These are phyloP conservation scores for Microplitis mediator DNA, from an alignment of 1,140 invertebrate species.

Conservation along the genomic window DNA sequence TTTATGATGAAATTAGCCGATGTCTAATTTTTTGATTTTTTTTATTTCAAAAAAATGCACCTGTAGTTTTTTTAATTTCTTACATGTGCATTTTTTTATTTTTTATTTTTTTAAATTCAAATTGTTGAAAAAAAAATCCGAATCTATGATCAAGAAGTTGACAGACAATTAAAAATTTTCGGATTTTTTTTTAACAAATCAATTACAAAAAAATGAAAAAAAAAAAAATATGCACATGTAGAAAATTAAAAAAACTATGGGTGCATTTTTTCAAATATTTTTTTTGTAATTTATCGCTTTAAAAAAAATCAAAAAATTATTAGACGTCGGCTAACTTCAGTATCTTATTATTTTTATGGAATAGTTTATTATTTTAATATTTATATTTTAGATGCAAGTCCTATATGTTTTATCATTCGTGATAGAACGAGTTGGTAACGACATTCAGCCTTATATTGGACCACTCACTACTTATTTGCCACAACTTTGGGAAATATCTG, in stretches of 20 bases:
- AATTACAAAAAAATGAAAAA: too few species aligned
- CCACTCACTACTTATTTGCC: constrained; percentile 84
- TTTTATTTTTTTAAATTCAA: too few species aligned
- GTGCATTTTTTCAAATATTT: neutral
- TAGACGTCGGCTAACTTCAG: too few species aligned
- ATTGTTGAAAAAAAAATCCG: too few species aligned
- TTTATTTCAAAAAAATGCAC: neutral
- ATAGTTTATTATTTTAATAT: constrained; percentile 16
- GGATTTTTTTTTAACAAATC: too few species aligned
- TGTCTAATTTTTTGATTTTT: constrained; percentile 7
- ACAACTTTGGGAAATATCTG: constrained; percentile 84
- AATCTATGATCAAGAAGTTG: too few species aligned
- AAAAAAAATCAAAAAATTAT: neutral
- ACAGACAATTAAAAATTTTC: too few species aligned
- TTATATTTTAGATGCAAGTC: constrained; percentile 77
- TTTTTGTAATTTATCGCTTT: neutral
- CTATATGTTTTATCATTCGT: constrained; percentile 89
- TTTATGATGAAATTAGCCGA: neutral
- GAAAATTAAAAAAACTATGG: too few species aligned
- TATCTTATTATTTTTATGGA: too few species aligned
- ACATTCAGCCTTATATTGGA: constrained; percentile 73
- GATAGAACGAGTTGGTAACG: constrained; percentile 81
- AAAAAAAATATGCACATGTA: neutral
- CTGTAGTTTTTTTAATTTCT: too few species aligned
- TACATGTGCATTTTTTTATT: too few species aligned